A percentile compares a stretch with the other conserved stretches of the same genome.
Conservation (phyloP, 2,797 vertebrate species). For the Paratrypauchen microcephalus region DNA sequence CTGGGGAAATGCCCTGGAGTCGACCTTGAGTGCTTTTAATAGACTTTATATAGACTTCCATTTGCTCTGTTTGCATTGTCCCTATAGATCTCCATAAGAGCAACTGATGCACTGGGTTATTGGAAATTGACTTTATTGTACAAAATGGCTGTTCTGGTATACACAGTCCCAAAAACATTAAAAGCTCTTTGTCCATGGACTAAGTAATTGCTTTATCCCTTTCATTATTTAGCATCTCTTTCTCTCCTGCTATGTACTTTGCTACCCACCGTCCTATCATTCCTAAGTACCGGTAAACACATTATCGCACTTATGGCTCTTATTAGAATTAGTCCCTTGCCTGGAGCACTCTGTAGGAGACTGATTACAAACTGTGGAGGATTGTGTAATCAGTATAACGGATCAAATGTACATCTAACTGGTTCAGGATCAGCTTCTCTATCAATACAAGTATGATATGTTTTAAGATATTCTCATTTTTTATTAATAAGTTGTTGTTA, state of each 20-base stretch:
- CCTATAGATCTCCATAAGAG: slow-evolving; percentile 27
- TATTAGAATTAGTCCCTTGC: slow-evolving; percentile 53
- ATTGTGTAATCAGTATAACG: no score
- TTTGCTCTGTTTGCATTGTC: slow-evolving; percentile 38
- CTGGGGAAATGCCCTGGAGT: neutral
- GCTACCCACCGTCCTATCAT: slow-evolving; percentile 36
- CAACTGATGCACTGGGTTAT: neutral
- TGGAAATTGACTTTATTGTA: slow-evolving; percentile 4
- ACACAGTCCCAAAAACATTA: slow-evolving; percentile 1
- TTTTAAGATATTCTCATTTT: no score
- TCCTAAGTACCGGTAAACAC: slow-evolving; percentile 63
- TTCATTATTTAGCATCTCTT: slow-evolving; percentile 22
- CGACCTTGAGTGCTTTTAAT: slow-evolving; percentile 22
- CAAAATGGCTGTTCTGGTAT: neutral
- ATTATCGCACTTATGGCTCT: slow-evolving; percentile 59
- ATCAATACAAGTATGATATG: neutral
- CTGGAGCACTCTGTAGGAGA: slow-evolving; percentile 37
- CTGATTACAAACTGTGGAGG: slow-evolving; percentile 38
- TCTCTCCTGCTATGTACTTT: slow-evolving; percentile 47
- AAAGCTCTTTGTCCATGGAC: slow-evolving; percentile 26
- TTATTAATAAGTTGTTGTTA: no score
- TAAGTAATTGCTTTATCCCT: slow-evolving; percentile 30
- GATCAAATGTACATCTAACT: neutral
- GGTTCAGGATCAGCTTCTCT: neutral
- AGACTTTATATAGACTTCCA: slow-evolving; percentile 39